Percentiles rank a stretch among this genome's conserved stretches.
phyloP scores from a whole-genome alignment of 2,113 vertebrate species.

The Eulemur rufifrons region DNA sequence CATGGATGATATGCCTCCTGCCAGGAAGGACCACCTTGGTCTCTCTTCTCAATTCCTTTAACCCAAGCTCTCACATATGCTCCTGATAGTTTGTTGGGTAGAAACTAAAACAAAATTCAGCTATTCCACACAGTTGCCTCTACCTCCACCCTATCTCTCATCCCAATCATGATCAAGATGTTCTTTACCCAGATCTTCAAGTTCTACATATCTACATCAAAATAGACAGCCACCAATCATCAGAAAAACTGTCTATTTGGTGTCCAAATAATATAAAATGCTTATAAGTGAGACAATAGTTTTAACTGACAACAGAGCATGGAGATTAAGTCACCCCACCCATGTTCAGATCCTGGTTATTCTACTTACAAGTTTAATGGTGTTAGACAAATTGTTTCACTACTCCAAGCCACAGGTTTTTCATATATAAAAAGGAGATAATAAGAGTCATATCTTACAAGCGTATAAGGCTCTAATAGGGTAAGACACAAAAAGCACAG shows the following conservation, averaged over 20 bases:
- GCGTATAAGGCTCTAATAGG: background rate
- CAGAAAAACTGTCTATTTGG: background rate
- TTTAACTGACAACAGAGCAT: accelerated
- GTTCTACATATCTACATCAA: background rate
- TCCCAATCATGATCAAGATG: background rate
- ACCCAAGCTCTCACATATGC: background rate
- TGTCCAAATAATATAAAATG: background rate
- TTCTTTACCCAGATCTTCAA: background rate
- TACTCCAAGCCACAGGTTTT: background rate
- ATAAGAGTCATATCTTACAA: background rate
- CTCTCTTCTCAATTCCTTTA: background rate
- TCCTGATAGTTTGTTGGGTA: background rate
- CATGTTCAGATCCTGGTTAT: background rate
- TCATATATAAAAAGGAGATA: background rate
- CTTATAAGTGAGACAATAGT: background rate
- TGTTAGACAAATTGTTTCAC: background rate
- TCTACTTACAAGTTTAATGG: background rate
- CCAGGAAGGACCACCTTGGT: background rate
- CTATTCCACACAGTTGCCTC: accelerated
- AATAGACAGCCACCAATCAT: background rate
- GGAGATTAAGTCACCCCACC: background rate
- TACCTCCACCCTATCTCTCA: accelerated
- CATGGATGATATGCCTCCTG: background rate
- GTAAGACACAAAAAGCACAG: background rate
- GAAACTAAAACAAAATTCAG: background rate